Conservation (phyloP, 2,113 vertebrate species). For the Psammodynastes pulverulentus region DNA sequence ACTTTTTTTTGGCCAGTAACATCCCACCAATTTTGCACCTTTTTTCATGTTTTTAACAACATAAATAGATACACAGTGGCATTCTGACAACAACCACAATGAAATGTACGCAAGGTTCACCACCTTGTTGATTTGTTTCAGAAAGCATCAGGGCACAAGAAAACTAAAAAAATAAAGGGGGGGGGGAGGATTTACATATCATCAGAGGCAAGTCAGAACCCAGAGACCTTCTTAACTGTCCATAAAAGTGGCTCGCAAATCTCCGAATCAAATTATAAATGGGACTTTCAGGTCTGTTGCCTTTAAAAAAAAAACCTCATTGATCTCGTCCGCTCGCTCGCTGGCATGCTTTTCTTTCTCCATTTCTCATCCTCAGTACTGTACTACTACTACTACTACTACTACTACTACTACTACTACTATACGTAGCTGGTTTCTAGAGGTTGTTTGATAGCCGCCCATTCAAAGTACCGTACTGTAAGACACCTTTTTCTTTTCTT, state of each 20-base stretch:
- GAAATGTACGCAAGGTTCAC: slow-evolving; percentile 28
- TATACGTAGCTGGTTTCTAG: not conserved
- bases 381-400: not conserved
- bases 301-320: not conserved
- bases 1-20: slow-evolving; percentile 58
- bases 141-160: slow-evolving; percentile 7
- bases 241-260: not conserved
- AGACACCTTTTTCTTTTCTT: not conserved
- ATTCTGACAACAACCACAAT: slow-evolving; percentile 52
- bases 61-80: slow-evolving; percentile 55
- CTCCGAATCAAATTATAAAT: not conserved
- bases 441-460: not conserved
- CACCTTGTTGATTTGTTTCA: slow-evolving; percentile 43
- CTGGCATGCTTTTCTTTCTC: not conserved
- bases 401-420: not conserved
- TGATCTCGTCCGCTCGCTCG: not conserved
- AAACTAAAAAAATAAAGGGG: not conserved
- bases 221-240: not conserved
- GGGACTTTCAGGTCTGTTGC: not conserved
- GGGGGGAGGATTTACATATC: not conserved
- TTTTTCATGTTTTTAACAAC: slow-evolving; percentile 15
- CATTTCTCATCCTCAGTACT: not conserved
- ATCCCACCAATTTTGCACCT: slow-evolving; percentile 41
- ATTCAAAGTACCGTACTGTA: not conserved
- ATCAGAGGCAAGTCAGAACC: not conserved